phyloP scores from a whole-genome alignment of 1,140 invertebrate genomes.

The Drosophila jambulina region DNA sequence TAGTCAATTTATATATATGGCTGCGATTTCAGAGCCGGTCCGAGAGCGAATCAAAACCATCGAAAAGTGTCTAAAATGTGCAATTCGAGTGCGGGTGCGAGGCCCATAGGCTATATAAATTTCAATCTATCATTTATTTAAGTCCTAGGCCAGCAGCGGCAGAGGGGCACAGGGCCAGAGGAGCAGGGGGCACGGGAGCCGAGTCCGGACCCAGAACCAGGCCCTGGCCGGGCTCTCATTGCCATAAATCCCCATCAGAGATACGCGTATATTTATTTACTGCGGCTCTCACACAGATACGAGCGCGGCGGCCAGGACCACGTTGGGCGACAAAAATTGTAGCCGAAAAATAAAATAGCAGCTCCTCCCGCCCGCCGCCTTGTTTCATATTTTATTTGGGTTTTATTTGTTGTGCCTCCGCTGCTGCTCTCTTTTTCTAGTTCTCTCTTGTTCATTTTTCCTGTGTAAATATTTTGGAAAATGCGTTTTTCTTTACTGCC shows the following conservation, averaged over 20 bases:
- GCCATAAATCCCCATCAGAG: conserved; percentile 82
- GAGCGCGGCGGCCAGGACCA: conserved; percentile 38
- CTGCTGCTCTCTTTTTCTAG: conserved; percentile 31
- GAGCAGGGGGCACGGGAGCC: background rate
- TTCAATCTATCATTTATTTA: conserved; percentile 83
- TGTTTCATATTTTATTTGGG: conserved; percentile 50
- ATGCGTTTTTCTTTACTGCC: conserved; percentile 75
- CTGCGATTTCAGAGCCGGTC: conserved; percentile 44
- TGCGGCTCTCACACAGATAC: conserved; percentile 67
- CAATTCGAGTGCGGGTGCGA: conserved; percentile 34
- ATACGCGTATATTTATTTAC: conserved; percentile 84
- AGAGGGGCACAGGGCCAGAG: conserved; percentile 1
- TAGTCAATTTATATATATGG: conserved; percentile 58
- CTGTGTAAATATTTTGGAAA: conserved; percentile 73
- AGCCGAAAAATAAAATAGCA: conserved; percentile 79
- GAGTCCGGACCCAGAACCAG: conserved; percentile 15
- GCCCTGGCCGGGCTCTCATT: conserved; percentile 41
- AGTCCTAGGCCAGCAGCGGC: conserved; percentile 69
- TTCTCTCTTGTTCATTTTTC: conserved; percentile 47
- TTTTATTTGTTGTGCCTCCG: conserved; percentile 25
- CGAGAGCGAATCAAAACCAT: conserved; percentile 40
- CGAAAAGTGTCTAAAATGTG: conserved; percentile 69
- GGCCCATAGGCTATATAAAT: conserved; percentile 74
- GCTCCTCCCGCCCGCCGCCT: conserved; percentile 33
- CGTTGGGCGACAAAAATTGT: conserved; percentile 73